Evolutionary conservation across 2,113 vertebrate species (phyloP), one percentile per base, ranked within the genome.

Genomic region (Misgurnus mizolepis): DNA sequence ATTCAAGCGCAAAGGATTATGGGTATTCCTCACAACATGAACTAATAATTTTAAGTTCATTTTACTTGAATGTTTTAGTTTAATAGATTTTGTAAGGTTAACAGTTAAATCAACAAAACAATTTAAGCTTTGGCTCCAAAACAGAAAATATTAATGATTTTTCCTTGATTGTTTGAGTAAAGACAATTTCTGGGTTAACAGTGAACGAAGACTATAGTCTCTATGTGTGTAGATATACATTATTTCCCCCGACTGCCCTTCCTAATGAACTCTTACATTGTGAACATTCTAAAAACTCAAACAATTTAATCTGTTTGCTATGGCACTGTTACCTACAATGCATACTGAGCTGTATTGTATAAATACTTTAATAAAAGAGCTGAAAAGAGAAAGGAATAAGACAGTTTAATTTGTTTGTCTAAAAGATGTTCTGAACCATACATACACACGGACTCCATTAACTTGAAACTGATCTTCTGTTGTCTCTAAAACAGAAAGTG

Each of bases 371-470:
- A 58, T 58, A 5, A 18, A 58, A 58, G 17, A 18, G 17, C 15
- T n/a, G 7, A n/a, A 56, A n/a, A 18, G 6, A 56, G 17, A n/a
- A 56, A 56, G 55, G 15, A 56, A 56, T n/a, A 56, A n/a, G 7
- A 47, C 45, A 47, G 45, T 47, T 7, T 4, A 0, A 6, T 17
- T 14, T 55, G 53, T 14, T 55, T 55, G 15, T 55, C 14, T 58
- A 58, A 17, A 58, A 58, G 6, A 5, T 58, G n/a, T 47, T 8
- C 45, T 10, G 45, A 47, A 10, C 45, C 45, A 47, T 10, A 47
- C 45, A 47, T 34, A 17, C 69, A 79, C 53, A 68, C 55, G 70
- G 47, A 67, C 43, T 75, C 34, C 17, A 56, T 75, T 79, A 74
- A 55, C 43, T 43, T 53, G 60, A 49, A 79, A 60, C 65, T 34